Conservation (phyloP, 2,888 invertebrate genomes). For the Drosophila formosana region DNA sequence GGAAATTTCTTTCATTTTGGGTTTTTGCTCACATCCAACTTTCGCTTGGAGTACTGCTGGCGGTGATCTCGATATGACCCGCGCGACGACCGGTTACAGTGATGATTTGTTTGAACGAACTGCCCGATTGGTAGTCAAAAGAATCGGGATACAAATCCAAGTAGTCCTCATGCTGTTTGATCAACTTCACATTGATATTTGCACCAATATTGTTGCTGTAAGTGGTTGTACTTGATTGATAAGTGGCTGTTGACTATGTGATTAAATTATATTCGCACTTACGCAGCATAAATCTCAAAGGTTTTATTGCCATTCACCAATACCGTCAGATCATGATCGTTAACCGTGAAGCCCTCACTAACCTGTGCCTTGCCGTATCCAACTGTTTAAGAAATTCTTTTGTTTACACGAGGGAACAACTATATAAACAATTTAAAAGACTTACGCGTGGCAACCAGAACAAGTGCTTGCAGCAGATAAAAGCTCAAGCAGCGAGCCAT, state of each 20-base stretch:
- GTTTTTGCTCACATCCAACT: constrained; percentile 79
- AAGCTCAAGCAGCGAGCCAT: constrained; percentile 16
- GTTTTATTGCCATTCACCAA: constrained; percentile 86
- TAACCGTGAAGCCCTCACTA: constrained; percentile 85
- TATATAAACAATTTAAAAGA: background rate
- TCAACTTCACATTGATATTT: constrained; percentile 86
- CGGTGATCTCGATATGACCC: constrained; percentile 89
- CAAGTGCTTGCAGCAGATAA: constrained; percentile 15
- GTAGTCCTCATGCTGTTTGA: constrained; percentile 88
- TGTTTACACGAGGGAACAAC: background rate
- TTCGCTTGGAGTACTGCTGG: constrained; percentile 87
- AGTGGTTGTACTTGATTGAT: background rate
- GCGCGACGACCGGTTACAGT: constrained; percentile 88
- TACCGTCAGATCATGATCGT: constrained; percentile 87
- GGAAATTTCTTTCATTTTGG: background rate
- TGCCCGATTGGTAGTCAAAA: constrained; percentile 67
- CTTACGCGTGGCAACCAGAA: constrained; percentile 31
- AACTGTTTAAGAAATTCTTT: constrained; percentile 24
- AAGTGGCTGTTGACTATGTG: background rate
- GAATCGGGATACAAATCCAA: constrained; percentile 87
- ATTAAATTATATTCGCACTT: constrained; percentile 82
- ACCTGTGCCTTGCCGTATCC: constrained; percentile 32
- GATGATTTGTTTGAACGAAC: constrained; percentile 85
- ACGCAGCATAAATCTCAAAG: constrained; percentile 87
- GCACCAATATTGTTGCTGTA: constrained; percentile 65